These are phyloP conservation scores for Scrobipalpa atriplicella DNA, from an alignment of 2,888 invertebrate genomes.

Conservation along the genomic window DNA sequence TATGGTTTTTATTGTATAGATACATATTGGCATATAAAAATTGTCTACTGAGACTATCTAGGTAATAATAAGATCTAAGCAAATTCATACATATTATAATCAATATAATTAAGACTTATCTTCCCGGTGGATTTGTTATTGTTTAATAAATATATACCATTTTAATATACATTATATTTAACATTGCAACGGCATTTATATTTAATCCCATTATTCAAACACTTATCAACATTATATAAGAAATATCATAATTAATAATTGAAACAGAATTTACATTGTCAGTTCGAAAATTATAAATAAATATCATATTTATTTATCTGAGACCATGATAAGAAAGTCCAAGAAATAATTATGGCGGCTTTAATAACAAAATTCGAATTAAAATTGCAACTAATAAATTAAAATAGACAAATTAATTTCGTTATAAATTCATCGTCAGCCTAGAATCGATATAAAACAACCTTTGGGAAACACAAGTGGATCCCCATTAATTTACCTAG, in stretches of 20 bases:
- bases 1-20: constrained; percentile 65
- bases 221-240: constrained; percentile 5
- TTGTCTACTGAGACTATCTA: constrained; percentile 72
- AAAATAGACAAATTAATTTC: neutral
- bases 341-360: neutral
- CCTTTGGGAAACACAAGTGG: neutral
- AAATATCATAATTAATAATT: neutral
- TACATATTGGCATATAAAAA: constrained; percentile 73
- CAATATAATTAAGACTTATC: constrained; percentile 27
- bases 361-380: neutral
- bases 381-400: constrained; percentile 11
- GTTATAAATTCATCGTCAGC: constrained; percentile 7
- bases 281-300: neutral
- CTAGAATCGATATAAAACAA: constrained; percentile 6
- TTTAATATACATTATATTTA: constrained; percentile 12
- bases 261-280: neutral
- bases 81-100: constrained; percentile 48
- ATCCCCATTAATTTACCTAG: constrained; percentile 16
- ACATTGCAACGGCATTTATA: constrained; percentile 22
- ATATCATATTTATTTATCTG: neutral
- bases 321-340: neutral
- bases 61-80: constrained; percentile 64
- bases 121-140: constrained; percentile 29
- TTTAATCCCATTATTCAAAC: constrained; percentile 18
- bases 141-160: constrained; percentile 21